These are phyloP conservation scores for Columba janthina DNA, from an alignment of 2,113 vertebrate genomes.

Conservation along the genomic window DNA sequence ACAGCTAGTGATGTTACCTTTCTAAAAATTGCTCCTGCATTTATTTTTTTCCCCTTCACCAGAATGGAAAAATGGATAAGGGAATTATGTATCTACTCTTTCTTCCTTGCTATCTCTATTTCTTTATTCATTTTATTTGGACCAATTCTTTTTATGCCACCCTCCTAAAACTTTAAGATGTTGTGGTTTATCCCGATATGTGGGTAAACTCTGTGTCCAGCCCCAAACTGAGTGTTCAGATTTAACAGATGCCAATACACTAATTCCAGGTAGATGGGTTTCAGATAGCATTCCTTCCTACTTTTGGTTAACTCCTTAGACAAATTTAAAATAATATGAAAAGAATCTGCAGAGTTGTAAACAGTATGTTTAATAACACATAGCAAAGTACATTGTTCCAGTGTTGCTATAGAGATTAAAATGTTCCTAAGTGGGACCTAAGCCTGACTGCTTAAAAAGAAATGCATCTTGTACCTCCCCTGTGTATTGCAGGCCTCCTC, in stretches of 20 bases:
- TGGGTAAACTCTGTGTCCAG: neutral
- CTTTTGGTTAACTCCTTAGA: neutral
- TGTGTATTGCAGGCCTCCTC: accelerated
- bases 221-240: neutral
- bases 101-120: neutral
- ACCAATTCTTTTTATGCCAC: neutral
- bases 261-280: neutral
- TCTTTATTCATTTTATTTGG: neutral
- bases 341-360: neutral
- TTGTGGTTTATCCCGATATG: neutral
- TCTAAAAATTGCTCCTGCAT: neutral
- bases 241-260: neutral
- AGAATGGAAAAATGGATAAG: neutral
- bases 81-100: neutral
- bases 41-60: neutral
- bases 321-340: neutral
- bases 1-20: neutral
- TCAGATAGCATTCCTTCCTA: neutral
- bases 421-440: neutral
- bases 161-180: neutral
- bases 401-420: neutral
- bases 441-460: neutral
- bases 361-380: accelerated
- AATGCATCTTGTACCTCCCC: neutral
- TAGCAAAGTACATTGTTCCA: neutral